Evolutionary conservation across 2,888 invertebrate species (phyloP), one percentile per base, ranked within the genome.

Genomic region (Drosophila nigricruria): DNA sequence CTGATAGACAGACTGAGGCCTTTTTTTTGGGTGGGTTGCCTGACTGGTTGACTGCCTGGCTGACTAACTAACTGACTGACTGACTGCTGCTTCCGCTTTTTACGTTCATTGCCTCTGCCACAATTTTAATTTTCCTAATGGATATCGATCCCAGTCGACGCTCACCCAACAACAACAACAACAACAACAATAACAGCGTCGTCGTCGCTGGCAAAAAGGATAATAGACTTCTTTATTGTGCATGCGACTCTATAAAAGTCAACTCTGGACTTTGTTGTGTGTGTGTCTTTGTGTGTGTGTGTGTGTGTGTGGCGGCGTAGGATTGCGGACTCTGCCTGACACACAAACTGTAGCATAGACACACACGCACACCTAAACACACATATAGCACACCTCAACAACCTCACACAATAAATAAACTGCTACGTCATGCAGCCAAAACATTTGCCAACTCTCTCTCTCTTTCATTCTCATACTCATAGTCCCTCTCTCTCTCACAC

Each of bases 51-150:
- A 61, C 57, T 45, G 63, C 23, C 60, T 59, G 72, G 59, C 79
- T 75, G 72, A 54, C 73, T 80, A 53, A 62, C 68, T 75, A 47
- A 70, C 79, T 81, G 61, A 76, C 66, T 81, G 73, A 83, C 73
- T 79, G 80, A 82, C 82, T 82, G 79, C 75, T 79, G 81, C 75
- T 77, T 87, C 87, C 88, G 87, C 89, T 89, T 89, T 90, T 88
- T 89, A 82, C 91, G 90, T 91, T 91, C 91, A 91, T 91, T 91
- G 91, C 91, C 91, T 91, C 92, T 91, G 92, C 92, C 92, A 90
- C 92, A 92, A 91, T 92, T 93, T 93, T 93, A 93, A 93, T 93
- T 93, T 93, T 93, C 92, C 92, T 93, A 93, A 93, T 93, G 93
- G 93, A 93, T 93, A 93, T 93, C 93, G 93, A 93, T 93, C 92